Evolutionary conservation across 1,140 invertebrate species (phyloP).

Genomic region (Apis cerana): DNA sequence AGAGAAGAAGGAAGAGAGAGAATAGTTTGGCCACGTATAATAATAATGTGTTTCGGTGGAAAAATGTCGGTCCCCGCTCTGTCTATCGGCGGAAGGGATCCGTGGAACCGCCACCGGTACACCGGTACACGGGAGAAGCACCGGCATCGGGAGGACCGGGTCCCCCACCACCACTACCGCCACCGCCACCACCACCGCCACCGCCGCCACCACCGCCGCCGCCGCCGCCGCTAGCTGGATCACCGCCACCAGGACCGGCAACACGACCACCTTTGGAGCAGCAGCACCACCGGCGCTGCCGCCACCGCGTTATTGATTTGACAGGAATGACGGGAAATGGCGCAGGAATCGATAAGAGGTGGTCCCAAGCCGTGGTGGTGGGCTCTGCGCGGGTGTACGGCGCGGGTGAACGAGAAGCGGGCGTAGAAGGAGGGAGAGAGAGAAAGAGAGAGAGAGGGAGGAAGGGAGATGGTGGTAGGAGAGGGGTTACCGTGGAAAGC

Average conservation of each 20-base stretch:
- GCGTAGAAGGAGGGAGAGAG: background rate
- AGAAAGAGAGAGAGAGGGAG: slow-evolving; percentile 19
- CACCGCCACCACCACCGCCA: background rate
- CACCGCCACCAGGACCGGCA: background rate
- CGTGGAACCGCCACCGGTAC: slow-evolving; percentile 26
- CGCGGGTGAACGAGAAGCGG: slow-evolving; percentile 19
- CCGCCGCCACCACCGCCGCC: background rate
- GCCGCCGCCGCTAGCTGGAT: background rate
- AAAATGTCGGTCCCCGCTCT: slow-evolving; percentile 41
- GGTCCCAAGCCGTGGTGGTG: slow-evolving; percentile 65
- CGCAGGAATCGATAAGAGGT: slow-evolving; percentile 81
- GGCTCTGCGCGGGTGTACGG: slow-evolving; percentile 45
- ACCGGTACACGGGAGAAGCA: background rate
- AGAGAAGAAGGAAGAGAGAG: background rate
- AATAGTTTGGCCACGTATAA: background rate
- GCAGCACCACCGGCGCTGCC: slow-evolving; percentile 8
- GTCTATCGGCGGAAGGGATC: slow-evolving; percentile 46
- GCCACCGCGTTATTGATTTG: slow-evolving; percentile 76
- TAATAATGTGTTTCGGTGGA: slow-evolving; percentile 23
- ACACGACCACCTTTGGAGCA: slow-evolving; percentile 14
- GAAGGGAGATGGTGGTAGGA: background rate
- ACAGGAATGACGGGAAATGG: slow-evolving; percentile 79
- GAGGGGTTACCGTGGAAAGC: background rate
- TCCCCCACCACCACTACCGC: too few species aligned
- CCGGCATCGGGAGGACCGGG: background rate